These are phyloP conservation scores for Lacanobia wlatinum DNA, from an alignment of 2,888 invertebrate genomes.

Conservation along the genomic window DNA sequence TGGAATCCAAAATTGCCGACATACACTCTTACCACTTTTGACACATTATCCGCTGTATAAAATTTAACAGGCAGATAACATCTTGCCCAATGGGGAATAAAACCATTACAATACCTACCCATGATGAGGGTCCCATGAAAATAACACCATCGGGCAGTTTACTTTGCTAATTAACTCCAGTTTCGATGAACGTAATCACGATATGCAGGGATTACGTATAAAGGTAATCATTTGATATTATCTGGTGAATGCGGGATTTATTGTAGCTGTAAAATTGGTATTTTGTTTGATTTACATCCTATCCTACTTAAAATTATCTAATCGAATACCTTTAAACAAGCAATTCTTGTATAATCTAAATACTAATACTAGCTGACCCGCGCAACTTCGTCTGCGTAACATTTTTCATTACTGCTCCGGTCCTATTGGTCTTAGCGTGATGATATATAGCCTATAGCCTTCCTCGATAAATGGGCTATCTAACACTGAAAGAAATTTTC, in stretches of 20 bases:
- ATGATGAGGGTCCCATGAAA: constrained; percentile 57
- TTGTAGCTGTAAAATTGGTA: not conserved
- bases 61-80: constrained; percentile 46
- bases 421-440: too few species aligned
- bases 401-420: too few species aligned
- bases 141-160: constrained; percentile 48
- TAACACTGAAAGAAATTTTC: too few species aligned
- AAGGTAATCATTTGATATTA: constrained; percentile 14
- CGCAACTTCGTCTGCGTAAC: too few species aligned
- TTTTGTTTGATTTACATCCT: not conserved
- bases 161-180: constrained; percentile 60
- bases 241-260: constrained; percentile 12
- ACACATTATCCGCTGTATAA: constrained; percentile 22
- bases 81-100: constrained; percentile 39
- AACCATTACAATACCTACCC: constrained; percentile 57
- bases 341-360: too few species aligned
- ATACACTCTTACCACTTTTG: constrained; percentile 5
- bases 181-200: constrained; percentile 56
- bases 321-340: too few species aligned
- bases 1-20: not conserved
- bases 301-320: too few species aligned
- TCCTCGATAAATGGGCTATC: too few species aligned
- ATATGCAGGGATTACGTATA: constrained; percentile 40
- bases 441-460: too few species aligned
- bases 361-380: too few species aligned